Conservation (phyloP, 2,797 vertebrate species). For the Chelon auratus region DNA sequence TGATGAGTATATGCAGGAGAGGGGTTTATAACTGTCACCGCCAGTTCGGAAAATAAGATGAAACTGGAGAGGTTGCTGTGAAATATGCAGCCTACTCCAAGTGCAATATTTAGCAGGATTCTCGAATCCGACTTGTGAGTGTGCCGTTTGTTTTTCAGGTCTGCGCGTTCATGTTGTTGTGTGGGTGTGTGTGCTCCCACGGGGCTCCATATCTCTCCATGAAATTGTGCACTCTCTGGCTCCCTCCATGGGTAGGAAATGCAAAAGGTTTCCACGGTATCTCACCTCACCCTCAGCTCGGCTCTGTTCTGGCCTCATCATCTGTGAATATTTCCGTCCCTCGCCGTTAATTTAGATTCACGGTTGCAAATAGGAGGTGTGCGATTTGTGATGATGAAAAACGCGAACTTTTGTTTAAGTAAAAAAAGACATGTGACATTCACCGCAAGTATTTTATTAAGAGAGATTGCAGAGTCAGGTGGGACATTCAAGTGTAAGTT, state of each 20-base stretch:
- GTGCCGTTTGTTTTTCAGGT: slow-evolving; percentile 51
- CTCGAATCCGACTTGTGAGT: slow-evolving; percentile 40
- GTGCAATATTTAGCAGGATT: slow-evolving; percentile 57
- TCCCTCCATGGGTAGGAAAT: slow-evolving; percentile 75
- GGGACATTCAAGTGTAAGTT: background rate
- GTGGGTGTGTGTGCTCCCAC: slow-evolving; percentile 70
- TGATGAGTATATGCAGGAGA: slow-evolving; percentile 9
- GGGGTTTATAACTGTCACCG: slow-evolving; percentile 15
- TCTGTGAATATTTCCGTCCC: background rate
- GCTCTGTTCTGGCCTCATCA: slow-evolving; percentile 3
- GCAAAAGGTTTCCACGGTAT: slow-evolving; percentile 26
- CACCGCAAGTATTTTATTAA: slow-evolving; percentile 10
- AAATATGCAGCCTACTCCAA: slow-evolving; percentile 40
- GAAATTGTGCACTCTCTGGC: slow-evolving; percentile 75
- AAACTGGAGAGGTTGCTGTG: slow-evolving; percentile 28
- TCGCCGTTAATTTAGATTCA: background rate
- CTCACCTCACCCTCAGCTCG: slow-evolving; percentile 16
- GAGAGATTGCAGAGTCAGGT: slow-evolving; percentile 15
- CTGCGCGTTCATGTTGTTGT: slow-evolving; percentile 57
- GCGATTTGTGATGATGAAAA: slow-evolving; percentile 9
- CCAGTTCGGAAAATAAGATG: slow-evolving; percentile 13
- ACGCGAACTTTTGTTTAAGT: too few species aligned
- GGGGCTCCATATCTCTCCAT: slow-evolving; percentile 41
- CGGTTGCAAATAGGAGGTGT: background rate
- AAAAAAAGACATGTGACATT: background rate